These are phyloP conservation scores for Suillia variegata DNA, from an alignment of 2,888 invertebrate genomes.

Conservation along the genomic window DNA sequence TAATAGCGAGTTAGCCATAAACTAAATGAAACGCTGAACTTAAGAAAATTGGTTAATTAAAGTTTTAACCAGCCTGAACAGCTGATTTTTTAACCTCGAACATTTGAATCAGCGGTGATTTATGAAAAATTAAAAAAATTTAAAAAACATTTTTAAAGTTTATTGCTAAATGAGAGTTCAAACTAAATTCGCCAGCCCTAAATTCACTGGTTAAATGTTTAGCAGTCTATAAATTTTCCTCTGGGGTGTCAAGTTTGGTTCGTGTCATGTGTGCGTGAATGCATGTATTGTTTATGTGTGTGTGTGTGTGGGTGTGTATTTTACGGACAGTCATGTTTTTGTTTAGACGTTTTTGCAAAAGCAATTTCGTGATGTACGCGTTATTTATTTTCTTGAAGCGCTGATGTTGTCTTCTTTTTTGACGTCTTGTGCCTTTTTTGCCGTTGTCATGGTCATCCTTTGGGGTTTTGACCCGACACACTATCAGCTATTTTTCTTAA, in stretches of 20 bases:
- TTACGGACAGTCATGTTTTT: slow-evolving; percentile 35
- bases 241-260: neutral
- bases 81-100: too few species aligned
- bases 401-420: neutral
- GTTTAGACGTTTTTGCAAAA: slow-evolving; percentile 9
- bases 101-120: too few species aligned
- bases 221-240: too few species aligned
- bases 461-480: slow-evolving; percentile 22
- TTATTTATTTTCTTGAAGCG: slow-evolving; percentile 35
- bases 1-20: too few species aligned
- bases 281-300: slow-evolving; percentile 29
- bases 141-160: too few species aligned
- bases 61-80: too few species aligned
- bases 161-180: too few species aligned
- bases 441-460: slow-evolving; percentile 20
- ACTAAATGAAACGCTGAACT: too few species aligned
- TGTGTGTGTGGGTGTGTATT: neutral
- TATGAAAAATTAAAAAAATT: too few species aligned
- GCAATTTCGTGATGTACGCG: slow-evolving; percentile 35
- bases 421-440: neutral
- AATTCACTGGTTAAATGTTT: too few species aligned
- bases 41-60: too few species aligned
- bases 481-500: neutral
- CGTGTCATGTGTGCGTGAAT: neutral
- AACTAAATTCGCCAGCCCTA: too few species aligned